Evolutionary conservation across 2,888 invertebrate species (phyloP), one percentile per base, ranked within the genome.

Genomic region (Caenorhabditis sp.): DNA sequence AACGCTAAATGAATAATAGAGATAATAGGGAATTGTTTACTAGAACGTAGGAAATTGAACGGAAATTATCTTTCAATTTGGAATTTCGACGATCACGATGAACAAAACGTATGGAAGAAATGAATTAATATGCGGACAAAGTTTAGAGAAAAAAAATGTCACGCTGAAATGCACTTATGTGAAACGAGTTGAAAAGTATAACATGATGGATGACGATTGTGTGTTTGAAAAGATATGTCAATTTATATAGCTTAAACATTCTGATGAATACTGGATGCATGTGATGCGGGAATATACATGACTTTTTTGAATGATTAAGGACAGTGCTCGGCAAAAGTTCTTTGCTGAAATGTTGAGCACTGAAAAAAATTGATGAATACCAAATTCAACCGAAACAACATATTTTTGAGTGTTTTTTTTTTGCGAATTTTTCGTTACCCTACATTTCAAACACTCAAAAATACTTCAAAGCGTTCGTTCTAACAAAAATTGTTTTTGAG

Each of bases 81-180:
- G 2, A 14, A 43, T 43, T 6, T 3, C 14, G 31, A 43, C 14
- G 43, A 43, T 17, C 12, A 43, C 6, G 14, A 43, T 17, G 43
- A 43, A 43, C 2, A 43, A 43, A 17, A 43, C 3, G 14, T 17
- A 14, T 3, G 17, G 14, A 43, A 43, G 43, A 10, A n/a, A n/a
- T n/a, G n/a, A n/a, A n/a, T n/a, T n/a, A n/a, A n/a, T n/a, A n/a
- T n/a, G n/a, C n/a, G 43, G 14, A 43, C 2, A 43, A 43, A 17
- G 14, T 17, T 12, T 17, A 14, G 14, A 14, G 14, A 43, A 43
- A 17, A 10, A 17, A 43, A 43, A 43, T 17, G 43, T 43, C 43
- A 43, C 43, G 43, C 43, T 43, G 43, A 43, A 43, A 43, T 43
- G 43, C 43, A 43, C 43, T 43, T 43, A 43, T 43, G 43, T 43